These are phyloP conservation scores for Rhodinocichla rosea DNA, from an alignment of 2,113 vertebrate genomes.

Conservation along the genomic window DNA sequence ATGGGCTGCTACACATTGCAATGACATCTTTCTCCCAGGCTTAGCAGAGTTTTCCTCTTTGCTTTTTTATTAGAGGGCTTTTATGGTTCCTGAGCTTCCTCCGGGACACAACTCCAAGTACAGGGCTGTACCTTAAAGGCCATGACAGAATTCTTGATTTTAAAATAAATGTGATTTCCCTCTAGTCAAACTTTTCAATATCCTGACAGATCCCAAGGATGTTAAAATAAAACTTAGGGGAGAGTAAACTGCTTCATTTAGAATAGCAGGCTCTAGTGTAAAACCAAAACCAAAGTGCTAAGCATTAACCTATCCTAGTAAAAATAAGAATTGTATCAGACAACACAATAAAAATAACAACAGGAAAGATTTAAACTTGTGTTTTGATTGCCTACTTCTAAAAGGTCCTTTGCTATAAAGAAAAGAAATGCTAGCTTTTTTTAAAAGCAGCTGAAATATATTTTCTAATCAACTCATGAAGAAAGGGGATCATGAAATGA, in stretches of 20 bases:
- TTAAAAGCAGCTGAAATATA: neutral
- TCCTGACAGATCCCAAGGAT: neutral
- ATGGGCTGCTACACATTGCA: neutral
- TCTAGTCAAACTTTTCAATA: constrained; percentile 13
- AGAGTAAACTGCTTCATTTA: neutral
- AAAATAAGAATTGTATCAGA: neutral
- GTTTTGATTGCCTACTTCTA: neutral
- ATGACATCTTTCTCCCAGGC: neutral
- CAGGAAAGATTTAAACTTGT: neutral
- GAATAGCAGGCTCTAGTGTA: neutral
- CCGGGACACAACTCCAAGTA: neutral
- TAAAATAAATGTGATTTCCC: neutral
- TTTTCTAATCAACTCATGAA: neutral
- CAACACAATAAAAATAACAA: neutral
- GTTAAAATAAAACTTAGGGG: neutral
- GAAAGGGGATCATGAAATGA: neutral
- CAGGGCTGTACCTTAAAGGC: neutral
- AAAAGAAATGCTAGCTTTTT: neutral
- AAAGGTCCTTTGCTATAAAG: neutral
- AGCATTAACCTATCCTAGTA: neutral
- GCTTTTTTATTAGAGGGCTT: constrained; percentile 9
- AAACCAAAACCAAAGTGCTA: neutral
- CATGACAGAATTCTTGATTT: neutral
- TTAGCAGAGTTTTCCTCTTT: neutral
- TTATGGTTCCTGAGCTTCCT: neutral